Percentiles rank a stretch among this genome's conserved stretches.
These are phyloP conservation scores for Atherix ibis DNA, from an alignment of 2,888 invertebrate species.

Conservation along the genomic window DNA sequence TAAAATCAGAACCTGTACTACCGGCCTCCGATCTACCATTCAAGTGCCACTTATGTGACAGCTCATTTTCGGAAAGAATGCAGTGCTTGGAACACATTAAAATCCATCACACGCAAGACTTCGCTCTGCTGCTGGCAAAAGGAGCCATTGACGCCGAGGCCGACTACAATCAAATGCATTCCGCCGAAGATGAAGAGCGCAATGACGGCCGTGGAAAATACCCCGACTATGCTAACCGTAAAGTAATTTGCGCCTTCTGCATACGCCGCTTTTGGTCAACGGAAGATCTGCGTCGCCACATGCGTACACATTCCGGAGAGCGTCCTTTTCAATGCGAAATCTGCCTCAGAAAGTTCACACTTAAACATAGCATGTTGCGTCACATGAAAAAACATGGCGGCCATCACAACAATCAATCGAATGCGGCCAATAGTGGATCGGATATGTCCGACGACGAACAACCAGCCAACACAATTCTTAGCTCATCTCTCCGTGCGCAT, in stretches of 20 bases:
- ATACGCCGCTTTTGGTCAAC: constrained; percentile 90
- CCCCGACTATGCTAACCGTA: constrained; percentile 73
- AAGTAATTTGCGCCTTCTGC: constrained; percentile 85
- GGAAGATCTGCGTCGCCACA: constrained; percentile 81
- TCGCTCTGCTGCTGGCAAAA: constrained; percentile 65
- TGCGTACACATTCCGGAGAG: constrained; percentile 87
- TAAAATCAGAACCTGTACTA: constrained; percentile 11
- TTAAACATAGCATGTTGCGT: constrained; percentile 88
- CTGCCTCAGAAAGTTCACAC: constrained; percentile 72
- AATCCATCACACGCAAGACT: constrained; percentile 57
- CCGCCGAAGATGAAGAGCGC: constrained; percentile 41
- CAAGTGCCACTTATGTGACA: constrained; percentile 87
- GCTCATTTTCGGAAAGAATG: constrained; percentile 61
- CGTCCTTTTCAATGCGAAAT: constrained; percentile 84
- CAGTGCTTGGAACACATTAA: constrained; percentile 72
- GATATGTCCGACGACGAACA: constrained; percentile 33
- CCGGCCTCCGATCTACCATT: constrained; percentile 55
- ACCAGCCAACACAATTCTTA: constrained; percentile 10
- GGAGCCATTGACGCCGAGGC: constrained; percentile 53
- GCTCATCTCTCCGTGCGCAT: constrained; percentile 17
- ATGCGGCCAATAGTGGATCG: constrained; percentile 23
- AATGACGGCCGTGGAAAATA: constrained; percentile 60
- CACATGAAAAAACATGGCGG: constrained; percentile 79
- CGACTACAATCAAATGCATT: constrained; percentile 20
- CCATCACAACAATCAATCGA: constrained; percentile 30